These are phyloP conservation scores for Pan paniscus DNA, from an alignment of 2,113 vertebrate genomes.

Conservation along the genomic window DNA sequence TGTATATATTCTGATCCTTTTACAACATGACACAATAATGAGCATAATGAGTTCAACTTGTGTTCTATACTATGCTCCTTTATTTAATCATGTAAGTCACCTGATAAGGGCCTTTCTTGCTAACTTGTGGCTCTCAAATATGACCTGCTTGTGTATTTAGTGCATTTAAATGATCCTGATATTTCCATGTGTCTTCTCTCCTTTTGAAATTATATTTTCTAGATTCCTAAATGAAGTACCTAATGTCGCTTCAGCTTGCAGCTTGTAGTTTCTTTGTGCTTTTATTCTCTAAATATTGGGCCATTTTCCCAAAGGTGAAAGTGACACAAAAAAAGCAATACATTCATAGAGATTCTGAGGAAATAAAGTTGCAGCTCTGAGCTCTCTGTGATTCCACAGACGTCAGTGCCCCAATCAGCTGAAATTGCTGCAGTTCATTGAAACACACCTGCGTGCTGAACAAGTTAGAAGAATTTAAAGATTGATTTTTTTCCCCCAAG, in stretches of 20 bases:
- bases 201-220: constrained; percentile 55
- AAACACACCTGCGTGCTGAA: constrained; percentile 79
- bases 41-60: background rate
- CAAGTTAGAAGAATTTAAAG: constrained; percentile 80
- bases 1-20: background rate
- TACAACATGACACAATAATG: background rate
- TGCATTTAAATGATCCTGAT: constrained; percentile 5
- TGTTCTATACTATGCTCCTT: background rate
- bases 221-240: constrained; percentile 61
- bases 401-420: constrained; percentile 80
- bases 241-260: constrained; percentile 71
- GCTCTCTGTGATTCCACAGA: constrained; percentile 79
- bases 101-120: background rate
- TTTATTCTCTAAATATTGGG: constrained; percentile 80
- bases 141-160: background rate
- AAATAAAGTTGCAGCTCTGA: constrained; percentile 80
- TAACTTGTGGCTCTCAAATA: background rate
- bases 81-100: background rate
- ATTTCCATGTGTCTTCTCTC: constrained; percentile 46
- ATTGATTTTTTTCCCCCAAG: constrained; percentile 74
- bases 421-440: constrained; percentile 82
- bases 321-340: constrained; percentile 80
- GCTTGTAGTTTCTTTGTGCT: constrained; percentile 75
- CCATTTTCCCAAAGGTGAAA: constrained; percentile 82
- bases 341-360: constrained; percentile 74